Evolutionary conservation across 2,113 vertebrate genomes (phyloP), one percentile per base, ranked within the genome.

Genomic region (Holacanthus passer): DNA sequence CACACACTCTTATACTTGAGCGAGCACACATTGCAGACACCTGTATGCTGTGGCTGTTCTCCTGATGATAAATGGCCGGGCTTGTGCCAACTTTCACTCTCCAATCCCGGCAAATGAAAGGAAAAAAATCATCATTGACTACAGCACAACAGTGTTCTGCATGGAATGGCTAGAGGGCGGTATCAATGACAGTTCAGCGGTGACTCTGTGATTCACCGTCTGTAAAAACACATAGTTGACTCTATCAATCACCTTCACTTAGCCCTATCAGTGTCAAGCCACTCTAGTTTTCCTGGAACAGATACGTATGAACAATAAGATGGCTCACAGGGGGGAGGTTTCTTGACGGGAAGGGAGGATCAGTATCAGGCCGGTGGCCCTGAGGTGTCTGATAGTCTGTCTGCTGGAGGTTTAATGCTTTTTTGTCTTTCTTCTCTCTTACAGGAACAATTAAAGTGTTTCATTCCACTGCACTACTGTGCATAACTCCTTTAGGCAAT

Each of bases 221-320:
- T 77, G 45, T n/a, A 53, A 56, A 82, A 58, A 13, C 31, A 12
- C 22, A 24, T 32, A 17, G 0, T 3, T 37, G 63, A 35, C 24
- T 59, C 50, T 59, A 22, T 64, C 13, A 24, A 9, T n/a, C 56
- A 31, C 27, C 41, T 47, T 12, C 7, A 5, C 31, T 22, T 70
- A 11, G 29, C 12, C 0, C 1, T 39, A 55, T 73, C 69, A 32
- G 35, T 48, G n/a, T 78, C 13, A 32, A 29, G 32, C 7, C 4
- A 9, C 35, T 16, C n/a, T 47, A 41, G 27, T 59, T 73, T 89
- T 84, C 67, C 75, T 50, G 84, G 71, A 87, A 84, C 22, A 27
- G 74, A 43, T 62, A 39, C 27, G 59, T 29, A 27, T 67, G 32
- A 74, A 56, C 59, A 86, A 64, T 62, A 29, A 32, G 56, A 55